Evolutionary conservation across 30 jellyfish, hydroid and myxozoan genomes (phyloP).

Genomic region (Mastigias papua): DNA sequence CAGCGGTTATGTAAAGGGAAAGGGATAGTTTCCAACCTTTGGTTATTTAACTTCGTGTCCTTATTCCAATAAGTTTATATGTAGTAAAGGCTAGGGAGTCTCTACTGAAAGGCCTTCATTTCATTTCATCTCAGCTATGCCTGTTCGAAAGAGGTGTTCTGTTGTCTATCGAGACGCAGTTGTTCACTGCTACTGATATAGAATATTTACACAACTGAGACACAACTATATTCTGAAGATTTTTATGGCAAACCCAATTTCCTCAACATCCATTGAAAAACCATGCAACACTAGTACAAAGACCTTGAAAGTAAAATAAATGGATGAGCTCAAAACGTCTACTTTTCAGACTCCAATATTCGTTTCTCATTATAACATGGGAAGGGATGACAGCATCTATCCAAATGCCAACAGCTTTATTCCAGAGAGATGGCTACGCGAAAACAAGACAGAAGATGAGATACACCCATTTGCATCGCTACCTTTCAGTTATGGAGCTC

Average conservation of each 20-base stretch:
- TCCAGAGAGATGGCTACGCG: constrained; percentile 77
- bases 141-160: background rate
- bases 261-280: background rate
- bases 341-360: constrained; percentile 9
- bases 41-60: too few relatives aligned
- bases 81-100: too few relatives aligned
- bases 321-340: background rate
- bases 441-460: background rate
- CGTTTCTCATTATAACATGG: background rate
- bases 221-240: background rate
- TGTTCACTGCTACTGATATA: background rate
- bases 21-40: too few relatives aligned
- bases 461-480: constrained; percentile 40
- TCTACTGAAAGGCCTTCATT: too few relatives aligned
- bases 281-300: too few relatives aligned
- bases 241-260: background rate
- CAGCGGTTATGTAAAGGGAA: too few relatives aligned
- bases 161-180: background rate
- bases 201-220: background rate
- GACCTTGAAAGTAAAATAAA: too few relatives aligned
- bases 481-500: constrained; percentile 57
- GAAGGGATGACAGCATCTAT: constrained; percentile 17
- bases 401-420: constrained; percentile 48
- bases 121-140: background rate
- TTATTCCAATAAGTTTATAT: too few relatives aligned